Percentiles rank a stretch among this genome's conserved stretches.
Conservation (phyloP, 2,113 vertebrate species). For the Vulpes ferrilata region DNA sequence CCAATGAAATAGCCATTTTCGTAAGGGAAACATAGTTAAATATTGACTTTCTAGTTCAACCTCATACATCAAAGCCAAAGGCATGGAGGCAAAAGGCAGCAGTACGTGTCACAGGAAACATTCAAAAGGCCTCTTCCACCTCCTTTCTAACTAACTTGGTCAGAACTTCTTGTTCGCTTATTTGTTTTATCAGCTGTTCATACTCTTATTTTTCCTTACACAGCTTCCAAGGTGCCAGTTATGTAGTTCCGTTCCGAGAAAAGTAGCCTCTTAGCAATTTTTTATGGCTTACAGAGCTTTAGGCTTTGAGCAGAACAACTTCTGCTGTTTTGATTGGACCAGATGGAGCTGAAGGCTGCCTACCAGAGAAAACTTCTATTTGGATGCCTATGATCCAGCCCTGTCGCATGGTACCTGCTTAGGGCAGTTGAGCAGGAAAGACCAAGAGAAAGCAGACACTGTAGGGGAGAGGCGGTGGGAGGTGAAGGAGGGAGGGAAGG, state of each 20-base stretch:
- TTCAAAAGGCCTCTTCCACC: not conserved
- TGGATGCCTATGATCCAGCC: no score
- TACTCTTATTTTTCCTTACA: not conserved
- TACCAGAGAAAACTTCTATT: not conserved
- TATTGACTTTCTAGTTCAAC: not conserved
- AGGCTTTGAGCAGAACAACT: slow-evolving; percentile 34
- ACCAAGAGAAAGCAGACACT: slow-evolving; percentile 5
- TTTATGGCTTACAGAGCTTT: not conserved
- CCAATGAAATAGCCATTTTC: not conserved
- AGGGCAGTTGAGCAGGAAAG: not conserved
- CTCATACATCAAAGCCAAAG: slow-evolving; percentile 2
- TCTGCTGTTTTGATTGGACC: slow-evolving; percentile 40
- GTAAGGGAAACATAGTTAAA: not conserved
- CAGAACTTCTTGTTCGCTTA: not conserved
- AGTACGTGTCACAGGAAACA: not conserved
- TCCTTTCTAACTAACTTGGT: not conserved
- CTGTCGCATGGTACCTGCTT: not conserved
- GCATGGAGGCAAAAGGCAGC: not conserved
- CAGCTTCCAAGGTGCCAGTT: not conserved
- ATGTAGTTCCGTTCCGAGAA: slow-evolving; percentile 9
- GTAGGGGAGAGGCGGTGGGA: not conserved
- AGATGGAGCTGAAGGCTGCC: slow-evolving; percentile 46
- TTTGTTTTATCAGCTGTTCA: not conserved
- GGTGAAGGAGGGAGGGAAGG: no score
- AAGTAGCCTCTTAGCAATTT: not conserved